Evolutionary conservation across 2,797 vertebrate species (phyloP), one percentile per base, ranked within the genome.

Genomic region (Picus viridis): DNA sequence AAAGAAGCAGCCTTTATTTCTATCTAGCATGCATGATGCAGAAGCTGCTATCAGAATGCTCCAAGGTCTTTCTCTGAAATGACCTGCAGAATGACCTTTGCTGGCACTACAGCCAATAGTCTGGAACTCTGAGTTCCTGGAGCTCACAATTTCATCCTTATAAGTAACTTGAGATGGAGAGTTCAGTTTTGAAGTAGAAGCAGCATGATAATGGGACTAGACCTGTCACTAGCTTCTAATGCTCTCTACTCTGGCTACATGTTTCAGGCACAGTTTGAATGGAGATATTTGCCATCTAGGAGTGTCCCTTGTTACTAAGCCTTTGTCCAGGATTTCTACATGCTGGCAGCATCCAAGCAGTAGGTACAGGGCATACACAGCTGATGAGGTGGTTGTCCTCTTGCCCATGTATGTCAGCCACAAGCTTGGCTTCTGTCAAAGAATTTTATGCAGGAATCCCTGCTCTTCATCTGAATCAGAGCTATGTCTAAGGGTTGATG

Each of bases 351-450:
- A 54, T 30, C 41, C 41, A 27, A 13, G 18, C 26, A 64, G 41
- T 16, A 61, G 34, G 39, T 24, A 20, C 0, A 6, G 68, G 7
- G 29, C 36, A 4, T 2, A 0, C 1, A 0, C n/a, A 53, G 23
- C 27, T 39, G 30, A 12, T 45, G 43, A 34, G 13, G 19, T 80
- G 53, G 23, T 58, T 30, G 69, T 39, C n/a, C 27, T 26, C 11
- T 26, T 22, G 30, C 10, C 3, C 36, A 12, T 16, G 9, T 43
- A 51, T 0, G 1, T n/a, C 2, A 2, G 32, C 74, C 85, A 49
- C 30, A 74, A n/a, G 19, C 68, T 29, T 45, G 57, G 22, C 27
- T 85, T 34, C 56, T 32, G 12, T 43, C 41, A 29, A 4, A 43
- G 57, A 49, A 29, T 63, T 84, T 41, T 58, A 10, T 63, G 36